Base-by-base conservation (phyloP, 2,797 vertebrate genomes). In the Chaetophractus vellerosus region DNA sequence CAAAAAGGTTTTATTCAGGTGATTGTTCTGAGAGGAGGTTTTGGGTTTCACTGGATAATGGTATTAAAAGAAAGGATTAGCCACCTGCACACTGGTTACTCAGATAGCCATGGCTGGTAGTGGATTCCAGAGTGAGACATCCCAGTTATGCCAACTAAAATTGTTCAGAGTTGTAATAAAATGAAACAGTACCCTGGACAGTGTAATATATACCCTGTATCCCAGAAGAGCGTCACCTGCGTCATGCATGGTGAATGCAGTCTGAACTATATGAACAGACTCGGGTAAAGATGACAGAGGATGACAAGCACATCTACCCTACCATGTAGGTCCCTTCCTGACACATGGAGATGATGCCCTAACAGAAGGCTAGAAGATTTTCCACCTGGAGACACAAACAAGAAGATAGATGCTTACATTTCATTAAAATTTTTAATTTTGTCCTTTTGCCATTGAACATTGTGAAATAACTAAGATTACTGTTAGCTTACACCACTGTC, bases 341-440 rank as follows among this genome's bases (percentile, higher is more conserved):
- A 55, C 23, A 72, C 31, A 31, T 57, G 9, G 36, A 71, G 33
- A 21, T 69, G 68, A 36, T 57, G 12, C 6, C 50, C 3, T 15
- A 33, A 33, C 4, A 50, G n/a, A 10, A 31, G 57, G 5, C 21
- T 31, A 3, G 55, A 66, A 19, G 36, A 45, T 52, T 24, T 23
- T 38, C 79, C 23, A 63, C 38, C 33, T 69, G 16, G 31, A 92
- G 82, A 75, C 59, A 48, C 57, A 88, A 82, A 48, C 3, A 71
- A 78, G 55, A 69, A 85, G 9, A 48, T 59, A 33, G 24, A 83
- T 55, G 6, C 64, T 69, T 69, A 26, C 24, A 52, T 64, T 88
- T 91, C 16, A 79, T 50, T 89, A 94, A 90, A 78, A 45, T 16
- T 71, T 92, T 81, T 63, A 55, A 90, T 91, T 66, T 66, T 88